phyloP scores from a whole-genome alignment of 2,888 invertebrate species.

The Diarsia dahlii region DNA sequence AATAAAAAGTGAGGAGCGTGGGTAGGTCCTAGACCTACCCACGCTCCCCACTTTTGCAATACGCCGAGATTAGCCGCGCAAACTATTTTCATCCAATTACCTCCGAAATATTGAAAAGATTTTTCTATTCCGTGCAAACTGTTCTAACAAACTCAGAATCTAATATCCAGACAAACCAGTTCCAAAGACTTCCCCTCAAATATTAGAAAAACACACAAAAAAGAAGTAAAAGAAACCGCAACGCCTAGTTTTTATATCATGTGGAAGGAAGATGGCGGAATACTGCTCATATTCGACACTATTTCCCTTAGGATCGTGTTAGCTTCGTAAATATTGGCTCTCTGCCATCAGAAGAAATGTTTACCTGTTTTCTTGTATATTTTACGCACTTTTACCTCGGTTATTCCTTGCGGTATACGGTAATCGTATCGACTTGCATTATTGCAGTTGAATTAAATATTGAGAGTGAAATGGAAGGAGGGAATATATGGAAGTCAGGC shows the following conservation, averaged over 20 bases:
- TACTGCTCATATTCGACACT: slow-evolving; percentile 74
- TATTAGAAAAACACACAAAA: slow-evolving; percentile 57
- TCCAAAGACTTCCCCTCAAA: slow-evolving; percentile 10
- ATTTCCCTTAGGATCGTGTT: slow-evolving; percentile 76
- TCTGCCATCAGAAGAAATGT: slow-evolving; percentile 63
- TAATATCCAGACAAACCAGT: slow-evolving; percentile 26
- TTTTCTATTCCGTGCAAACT: not conserved
- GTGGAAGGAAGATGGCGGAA: slow-evolving; percentile 57
- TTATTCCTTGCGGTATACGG: slow-evolving; percentile 58
- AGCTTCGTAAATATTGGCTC: slow-evolving; percentile 75
- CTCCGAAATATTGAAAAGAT: slow-evolving; percentile 4
- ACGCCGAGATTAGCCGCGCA: not conserved
- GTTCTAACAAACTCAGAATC: slow-evolving; percentile 12
- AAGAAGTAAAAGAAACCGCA: slow-evolving; percentile 34
- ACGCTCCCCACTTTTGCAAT: not conserved
- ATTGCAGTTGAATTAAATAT: slow-evolving; percentile 64
- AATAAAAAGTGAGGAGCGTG: too few species aligned
- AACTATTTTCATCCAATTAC: not conserved
- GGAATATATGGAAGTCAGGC: slow-evolving; percentile 9
- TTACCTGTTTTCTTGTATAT: slow-evolving; percentile 65
- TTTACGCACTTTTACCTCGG: slow-evolving; percentile 63
- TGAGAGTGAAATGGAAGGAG: slow-evolving; percentile 17
- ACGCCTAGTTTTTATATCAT: slow-evolving; percentile 57
- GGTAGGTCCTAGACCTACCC: not conserved
- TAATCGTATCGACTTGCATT: slow-evolving; percentile 59